Base-by-base conservation (phyloP, 2,888 invertebrate species). In the Phragmatobia fuliginosa region DNA sequence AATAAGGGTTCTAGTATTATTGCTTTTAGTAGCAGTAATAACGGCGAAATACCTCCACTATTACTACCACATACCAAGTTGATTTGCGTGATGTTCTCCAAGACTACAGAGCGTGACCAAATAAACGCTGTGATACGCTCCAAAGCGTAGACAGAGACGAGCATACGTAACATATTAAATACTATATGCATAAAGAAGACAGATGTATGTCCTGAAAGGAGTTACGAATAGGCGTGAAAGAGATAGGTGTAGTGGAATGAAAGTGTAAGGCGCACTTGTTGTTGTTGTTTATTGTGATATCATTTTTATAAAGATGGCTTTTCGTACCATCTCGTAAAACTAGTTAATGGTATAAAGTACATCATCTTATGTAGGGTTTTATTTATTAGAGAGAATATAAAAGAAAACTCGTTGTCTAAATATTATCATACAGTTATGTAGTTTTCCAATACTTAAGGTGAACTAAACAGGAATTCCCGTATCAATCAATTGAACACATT, bases 111-210 rank as follows among this genome's bases (percentile, higher is more conserved):
- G 66, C 78, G 78, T 80, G 78, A 80, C 80, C 59, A 62, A 75
- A 75, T 74, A 77, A 80, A 78, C 79, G 80, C 79, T 63, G 36
- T 52, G 56, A 71, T 72, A 67, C 11, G 38, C 61, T 67, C 59
- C 73, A 62, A 62, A 74, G 65, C 80, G 73, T 81, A 67, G 74
- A 80, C 52, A n/a, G 70, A 59, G 81, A 79, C 58, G 49, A 61
- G 28, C n/a, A 61, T 38, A 49, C 32, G 45, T 59, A 45, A n/a
- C 33, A 56, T 28, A 10, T 16, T 60, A n/a, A 49, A 11, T 10
- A 63, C 49, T 1, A 21, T 32, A 58, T 38, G 58, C 38, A 58
- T 56, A n/a, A 52, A 28, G 3, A 36, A 45, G n/a, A 41, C 31
- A 41, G 25, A 61, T 38, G 31, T 61, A 67, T 52, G 21, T 56